Conservation (phyloP, 2,888 invertebrate species). For the Oeneis ivallda region DNA sequence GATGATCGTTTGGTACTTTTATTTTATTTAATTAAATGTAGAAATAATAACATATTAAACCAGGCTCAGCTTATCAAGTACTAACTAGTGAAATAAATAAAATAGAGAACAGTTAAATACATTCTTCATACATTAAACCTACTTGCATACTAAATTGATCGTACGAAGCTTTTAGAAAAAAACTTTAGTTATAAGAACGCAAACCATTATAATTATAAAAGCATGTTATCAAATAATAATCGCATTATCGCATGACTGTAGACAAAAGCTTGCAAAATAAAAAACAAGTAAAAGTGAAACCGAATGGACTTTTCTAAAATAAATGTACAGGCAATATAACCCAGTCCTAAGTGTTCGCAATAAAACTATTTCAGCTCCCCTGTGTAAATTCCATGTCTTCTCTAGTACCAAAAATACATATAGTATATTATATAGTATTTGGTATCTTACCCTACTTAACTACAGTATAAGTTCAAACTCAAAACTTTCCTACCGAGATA, state of each 20-base stretch:
- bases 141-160: background rate
- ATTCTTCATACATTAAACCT: constrained; percentile 8
- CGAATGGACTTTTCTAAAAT: background rate
- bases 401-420: no score
- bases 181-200: background rate
- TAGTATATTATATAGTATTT: no score
- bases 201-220: background rate
- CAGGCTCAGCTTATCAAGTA: constrained; percentile 24
- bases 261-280: background rate
- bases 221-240: constrained; percentile 10
- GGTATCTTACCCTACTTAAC: background rate
- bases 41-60: background rate
- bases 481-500: background rate
- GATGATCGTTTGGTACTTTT: constrained; percentile 21
- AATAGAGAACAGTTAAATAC: constrained; percentile 2
- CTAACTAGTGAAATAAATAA: background rate
- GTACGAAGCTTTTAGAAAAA: constrained; percentile 7
- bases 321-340: background rate
- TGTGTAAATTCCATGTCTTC: background rate
- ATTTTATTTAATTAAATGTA: background rate
- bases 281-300: background rate
- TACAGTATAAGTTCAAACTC: background rate
- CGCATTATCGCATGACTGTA: constrained; percentile 7
- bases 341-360: background rate
- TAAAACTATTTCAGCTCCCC: background rate